Evolutionary conservation across 2,113 vertebrate genomes (phyloP).

Genomic region (Sphyrna mokarran): DNA sequence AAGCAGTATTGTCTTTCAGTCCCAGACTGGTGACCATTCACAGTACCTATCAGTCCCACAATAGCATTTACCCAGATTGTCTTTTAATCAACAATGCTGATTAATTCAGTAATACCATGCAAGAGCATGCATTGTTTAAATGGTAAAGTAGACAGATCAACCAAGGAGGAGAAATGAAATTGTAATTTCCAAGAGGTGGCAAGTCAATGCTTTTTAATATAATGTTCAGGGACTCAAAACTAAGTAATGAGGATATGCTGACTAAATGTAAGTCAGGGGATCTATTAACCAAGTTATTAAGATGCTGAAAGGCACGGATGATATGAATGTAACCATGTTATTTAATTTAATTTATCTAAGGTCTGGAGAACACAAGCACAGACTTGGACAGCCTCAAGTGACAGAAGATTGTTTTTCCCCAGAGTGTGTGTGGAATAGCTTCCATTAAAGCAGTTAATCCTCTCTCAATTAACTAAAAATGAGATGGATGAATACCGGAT

Average conservation of each 20-base stretch:
- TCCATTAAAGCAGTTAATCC: not conserved
- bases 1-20: not conserved
- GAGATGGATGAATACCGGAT: not conserved
- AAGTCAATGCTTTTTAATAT: not conserved
- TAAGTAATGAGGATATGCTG: not conserved
- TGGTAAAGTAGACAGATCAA: not conserved
- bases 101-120: not conserved
- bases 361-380: not conserved
- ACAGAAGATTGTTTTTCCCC: not conserved
- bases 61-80: not conserved
- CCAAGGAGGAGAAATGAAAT: not conserved
- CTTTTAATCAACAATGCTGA: not conserved
- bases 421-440: not conserved
- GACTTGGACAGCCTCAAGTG: not conserved
- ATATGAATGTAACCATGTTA: not conserved
- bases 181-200: not conserved
- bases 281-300: not conserved
- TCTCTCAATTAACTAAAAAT: slow-evolving; percentile 5
- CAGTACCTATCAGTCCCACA: not conserved
- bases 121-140: not conserved
- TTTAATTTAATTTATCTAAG: slow-evolving; percentile 26
- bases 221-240: not conserved
- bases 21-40: not conserved
- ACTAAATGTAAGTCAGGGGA: not conserved
- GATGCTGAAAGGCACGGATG: not conserved